Base-by-base conservation (phyloP, 2,113 vertebrate genomes). In the Sphaerodactylus townsendi region DNA sequence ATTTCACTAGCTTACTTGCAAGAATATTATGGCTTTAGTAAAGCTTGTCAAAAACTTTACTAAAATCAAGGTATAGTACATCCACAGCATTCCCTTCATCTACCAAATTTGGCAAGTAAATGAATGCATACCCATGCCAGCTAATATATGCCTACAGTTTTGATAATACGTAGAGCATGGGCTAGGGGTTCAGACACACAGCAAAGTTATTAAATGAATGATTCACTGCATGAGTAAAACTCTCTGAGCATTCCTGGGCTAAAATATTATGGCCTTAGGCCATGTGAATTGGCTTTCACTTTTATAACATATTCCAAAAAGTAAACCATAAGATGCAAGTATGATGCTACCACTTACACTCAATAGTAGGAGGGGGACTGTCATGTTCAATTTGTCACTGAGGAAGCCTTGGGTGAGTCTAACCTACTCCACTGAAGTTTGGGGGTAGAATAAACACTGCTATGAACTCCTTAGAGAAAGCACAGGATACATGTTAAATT, bases 41-140 rank as follows among this genome's bases (percentile, higher is more conserved):
- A n/a, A n/a, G n/a, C n/a, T n/a, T n/a, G n/a, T n/a, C n/a, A n/a
- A n/a, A n/a, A n/a, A n/a, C n/a, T n/a, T n/a, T n/a, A n/a, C n/a
- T n/a, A n/a, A n/a, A n/a, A n/a, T n/a, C n/a, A n/a, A n/a, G n/a
- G n/a, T n/a, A n/a, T n/a, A n/a, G n/a, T n/a, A n/a, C n/a, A n/a
- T n/a, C n/a, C n/a, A n/a, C n/a, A n/a, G n/a, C n/a, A n/a, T n/a
- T n/a, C n/a, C n/a, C n/a, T n/a, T n/a, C n/a, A n/a, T n/a, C n/a
- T n/a, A n/a, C n/a, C n/a, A n/a, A n/a, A n/a, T n/a, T n/a, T 72
- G n/a, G 46, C 23, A 13, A 33, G 30, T 48, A 28, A 85, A 71
- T 0, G 1, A 7, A 1, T 0, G 1, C 33, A 81, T 30, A 77
- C 14, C 50, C 10, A 59, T 87, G 79, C 37, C 15, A 62, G 14